These are phyloP conservation scores for Siderastrea siderea DNA, from an alignment of 92 coral and sea anemone genomes.

Conservation along the genomic window DNA sequence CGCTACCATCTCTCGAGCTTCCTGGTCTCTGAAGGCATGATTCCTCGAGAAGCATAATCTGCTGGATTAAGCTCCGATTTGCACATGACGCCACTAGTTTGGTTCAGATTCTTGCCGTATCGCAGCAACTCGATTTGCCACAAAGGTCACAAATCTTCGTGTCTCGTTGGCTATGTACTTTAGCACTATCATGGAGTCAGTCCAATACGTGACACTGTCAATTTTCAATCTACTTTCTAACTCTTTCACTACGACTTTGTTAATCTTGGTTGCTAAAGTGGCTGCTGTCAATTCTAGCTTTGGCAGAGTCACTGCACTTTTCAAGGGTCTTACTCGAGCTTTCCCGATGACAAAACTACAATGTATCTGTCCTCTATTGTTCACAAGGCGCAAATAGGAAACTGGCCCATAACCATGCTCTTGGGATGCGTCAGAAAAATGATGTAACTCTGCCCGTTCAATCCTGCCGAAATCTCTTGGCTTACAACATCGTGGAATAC, in stretches of 20 bases:
- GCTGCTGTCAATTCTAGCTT: constrained; percentile 71
- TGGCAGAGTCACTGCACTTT: constrained; percentile 62
- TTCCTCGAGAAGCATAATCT: constrained; percentile 73
- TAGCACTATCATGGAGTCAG: constrained; percentile 72
- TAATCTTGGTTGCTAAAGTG: constrained; percentile 52
- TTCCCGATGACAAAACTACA: constrained; percentile 66
- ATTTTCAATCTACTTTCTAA: constrained; percentile 57
- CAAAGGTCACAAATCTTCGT: constrained; percentile 65
- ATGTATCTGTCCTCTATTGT: no score
- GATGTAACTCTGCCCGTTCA: no score
- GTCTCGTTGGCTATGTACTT: constrained; percentile 59
- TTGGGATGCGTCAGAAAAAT: constrained; percentile 49
- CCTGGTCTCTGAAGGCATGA: constrained; percentile 53
- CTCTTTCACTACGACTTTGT: constrained; percentile 50
- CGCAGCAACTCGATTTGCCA: constrained; percentile 66
- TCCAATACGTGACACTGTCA: constrained; percentile 69
- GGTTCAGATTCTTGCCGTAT: constrained; percentile 67
- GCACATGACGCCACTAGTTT: constrained; percentile 63
- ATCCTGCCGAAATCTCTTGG: no score
- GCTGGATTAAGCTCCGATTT: constrained; percentile 63
- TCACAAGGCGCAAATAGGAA: constrained; percentile 43
- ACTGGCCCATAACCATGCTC: constrained; percentile 85
- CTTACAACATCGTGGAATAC: no score
- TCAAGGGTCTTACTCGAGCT: constrained; percentile 69
- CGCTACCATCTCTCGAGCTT: constrained; percentile 62